Evolutionary conservation across 2,113 vertebrate genomes (phyloP).

Genomic region (Mastomys coucha): DNA sequence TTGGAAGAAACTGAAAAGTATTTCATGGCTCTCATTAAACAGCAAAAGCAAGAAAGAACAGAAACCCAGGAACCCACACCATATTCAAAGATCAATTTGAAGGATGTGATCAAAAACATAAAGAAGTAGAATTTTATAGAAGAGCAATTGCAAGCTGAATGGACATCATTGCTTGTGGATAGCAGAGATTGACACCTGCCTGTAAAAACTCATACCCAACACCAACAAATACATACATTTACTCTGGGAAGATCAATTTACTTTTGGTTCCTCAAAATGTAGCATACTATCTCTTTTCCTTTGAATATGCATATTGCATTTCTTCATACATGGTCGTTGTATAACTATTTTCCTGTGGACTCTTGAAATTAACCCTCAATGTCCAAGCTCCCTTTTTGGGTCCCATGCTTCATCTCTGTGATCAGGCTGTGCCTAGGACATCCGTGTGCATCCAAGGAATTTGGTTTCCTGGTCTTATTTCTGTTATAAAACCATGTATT

Average conservation of each 20-base stretch:
- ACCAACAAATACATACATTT: not conserved
- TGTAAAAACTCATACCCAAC: not conserved
- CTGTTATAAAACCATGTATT: not conserved
- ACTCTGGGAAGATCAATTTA: not conserved
- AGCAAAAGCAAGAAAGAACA: not conserved
- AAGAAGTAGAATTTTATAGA: not conserved
- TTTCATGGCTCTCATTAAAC: not conserved
- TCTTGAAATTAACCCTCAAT: not conserved
- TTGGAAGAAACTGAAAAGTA: not conserved
- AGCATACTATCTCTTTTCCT: not conserved
- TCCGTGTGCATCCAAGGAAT: too few species aligned
- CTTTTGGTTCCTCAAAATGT: not conserved
- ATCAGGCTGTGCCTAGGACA: not conserved
- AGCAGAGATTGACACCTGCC: not conserved
- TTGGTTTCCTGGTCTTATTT: not conserved
- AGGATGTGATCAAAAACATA: not conserved
- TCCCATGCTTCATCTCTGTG: not conserved
- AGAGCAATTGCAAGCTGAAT: not conserved
- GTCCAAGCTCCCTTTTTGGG: fast-evolving
- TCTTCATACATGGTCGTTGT: not conserved
- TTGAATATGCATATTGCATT: not conserved
- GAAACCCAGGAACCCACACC: not conserved
- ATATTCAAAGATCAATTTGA: not conserved
- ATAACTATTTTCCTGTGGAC: not conserved
- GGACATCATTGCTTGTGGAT: not conserved